These are phyloP conservation scores for Jordanella pulchra DNA, from an alignment of 2,797 vertebrate genomes.

Conservation along the genomic window DNA sequence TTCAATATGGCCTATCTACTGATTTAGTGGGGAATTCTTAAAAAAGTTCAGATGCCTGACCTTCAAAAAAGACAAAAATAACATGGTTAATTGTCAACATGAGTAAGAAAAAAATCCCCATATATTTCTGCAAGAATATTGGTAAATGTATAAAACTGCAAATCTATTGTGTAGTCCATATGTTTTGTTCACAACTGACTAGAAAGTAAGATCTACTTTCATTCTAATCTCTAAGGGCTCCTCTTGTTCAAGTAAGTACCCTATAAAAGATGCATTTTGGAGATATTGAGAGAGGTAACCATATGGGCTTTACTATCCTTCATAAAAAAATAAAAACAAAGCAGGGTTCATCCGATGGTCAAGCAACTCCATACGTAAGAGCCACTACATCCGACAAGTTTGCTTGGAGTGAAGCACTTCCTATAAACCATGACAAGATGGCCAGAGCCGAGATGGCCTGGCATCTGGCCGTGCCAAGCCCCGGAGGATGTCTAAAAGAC, in stretches of 20 bases:
- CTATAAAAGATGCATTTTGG: background rate
- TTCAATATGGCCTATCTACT: too few species aligned
- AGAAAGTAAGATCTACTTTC: background rate
- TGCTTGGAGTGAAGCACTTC: conserved; percentile 50
- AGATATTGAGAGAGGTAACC: background rate
- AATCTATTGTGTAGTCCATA: too few species aligned
- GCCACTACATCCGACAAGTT: conserved; percentile 41
- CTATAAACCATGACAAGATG: conserved; percentile 58
- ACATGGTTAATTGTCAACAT: background rate
- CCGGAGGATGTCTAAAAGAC: conserved; percentile 59
- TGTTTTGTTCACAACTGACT: background rate
- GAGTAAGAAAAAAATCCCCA: background rate
- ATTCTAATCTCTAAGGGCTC: background rate
- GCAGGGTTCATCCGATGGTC: conserved; percentile 41
- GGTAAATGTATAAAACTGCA: background rate
- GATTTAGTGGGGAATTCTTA: too few species aligned
- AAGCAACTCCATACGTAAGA: conserved; percentile 33
- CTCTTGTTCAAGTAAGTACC: background rate
- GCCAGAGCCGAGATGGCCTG: conserved; percentile 59
- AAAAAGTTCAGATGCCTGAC: too few species aligned
- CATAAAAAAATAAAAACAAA: conserved; percentile 17
- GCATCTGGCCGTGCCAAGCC: conserved; percentile 57
- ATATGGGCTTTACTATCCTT: background rate
- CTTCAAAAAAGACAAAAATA: too few species aligned
- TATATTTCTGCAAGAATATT: background rate